Percentiles rank a stretch among this genome's conserved stretches.
phyloP scores from a whole-genome alignment of 2,888 invertebrate species.

The Colletes collaris region DNA sequence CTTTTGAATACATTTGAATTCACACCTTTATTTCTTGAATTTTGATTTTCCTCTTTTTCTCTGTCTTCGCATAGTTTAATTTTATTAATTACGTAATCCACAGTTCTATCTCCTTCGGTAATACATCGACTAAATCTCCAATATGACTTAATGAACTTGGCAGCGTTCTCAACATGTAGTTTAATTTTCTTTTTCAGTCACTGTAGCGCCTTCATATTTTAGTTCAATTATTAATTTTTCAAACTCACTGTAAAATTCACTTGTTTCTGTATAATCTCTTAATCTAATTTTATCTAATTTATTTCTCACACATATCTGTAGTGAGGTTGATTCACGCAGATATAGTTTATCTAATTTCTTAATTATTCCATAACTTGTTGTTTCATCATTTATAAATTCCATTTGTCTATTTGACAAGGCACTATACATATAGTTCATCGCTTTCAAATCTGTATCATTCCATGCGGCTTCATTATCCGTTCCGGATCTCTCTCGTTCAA shows the following conservation, averaged over 20 bases:
- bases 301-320: constrained; percentile 28
- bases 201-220: not conserved
- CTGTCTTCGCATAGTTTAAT: too few relatives aligned
- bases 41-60: not conserved
- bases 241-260: constrained; percentile 5
- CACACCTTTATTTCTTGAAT: not conserved
- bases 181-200: not conserved
- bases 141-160: not conserved
- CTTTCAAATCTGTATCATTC: constrained; percentile 59
- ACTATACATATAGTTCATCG: constrained; percentile 54
- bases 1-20: constrained; percentile 9
- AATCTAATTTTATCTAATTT: constrained; percentile 22
- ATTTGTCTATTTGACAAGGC: constrained; percentile 21
- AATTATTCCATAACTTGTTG: constrained; percentile 18
- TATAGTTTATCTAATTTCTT: constrained; percentile 35
- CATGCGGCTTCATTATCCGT: constrained; percentile 39
- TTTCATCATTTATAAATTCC: constrained; percentile 19
- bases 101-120: not conserved
- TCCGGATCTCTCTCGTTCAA: not conserved
- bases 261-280: constrained; percentile 16
- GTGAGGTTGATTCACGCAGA: constrained; percentile 29
- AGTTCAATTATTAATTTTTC: not conserved
- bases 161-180: too few relatives aligned
- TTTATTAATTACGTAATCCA: too few relatives aligned
- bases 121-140: not conserved